These are phyloP conservation scores for Sibirionetta formosa DNA, from an alignment of 2,797 vertebrate species.

Conservation along the genomic window DNA sequence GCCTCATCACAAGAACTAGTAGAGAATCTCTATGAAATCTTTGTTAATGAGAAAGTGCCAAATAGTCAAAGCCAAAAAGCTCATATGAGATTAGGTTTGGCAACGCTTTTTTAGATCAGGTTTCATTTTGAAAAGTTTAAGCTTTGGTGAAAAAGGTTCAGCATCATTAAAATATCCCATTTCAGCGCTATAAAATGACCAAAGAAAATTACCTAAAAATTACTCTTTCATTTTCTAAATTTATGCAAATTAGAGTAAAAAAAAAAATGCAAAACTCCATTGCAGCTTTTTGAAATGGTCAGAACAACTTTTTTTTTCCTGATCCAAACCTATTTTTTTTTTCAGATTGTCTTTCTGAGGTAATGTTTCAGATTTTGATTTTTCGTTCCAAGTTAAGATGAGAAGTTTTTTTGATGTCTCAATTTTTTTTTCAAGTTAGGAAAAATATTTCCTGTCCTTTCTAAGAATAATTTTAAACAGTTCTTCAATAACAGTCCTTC, in stretches of 20 bases:
- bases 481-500: background rate
- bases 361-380: background rate
- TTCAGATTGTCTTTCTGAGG: background rate
- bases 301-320: background rate
- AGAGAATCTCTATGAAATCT: background rate
- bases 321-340: rapidly evolving
- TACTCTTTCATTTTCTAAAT: background rate
- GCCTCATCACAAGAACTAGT: background rate
- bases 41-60: background rate
- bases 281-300: background rate
- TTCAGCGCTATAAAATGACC: background rate
- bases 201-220: background rate
- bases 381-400: background rate
- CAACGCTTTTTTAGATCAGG: background rate
- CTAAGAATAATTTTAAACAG: constrained; percentile 9
- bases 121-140: constrained; percentile 26
- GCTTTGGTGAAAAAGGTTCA: background rate
- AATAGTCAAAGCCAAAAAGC: background rate
- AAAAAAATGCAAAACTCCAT: background rate
- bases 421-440: background rate
- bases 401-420: background rate
- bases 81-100: background rate
- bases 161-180: background rate
- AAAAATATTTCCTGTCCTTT: constrained; percentile 16
- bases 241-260: background rate